phyloP scores from a whole-genome alignment of 2,797 vertebrate species.

The Mus spretus region DNA sequence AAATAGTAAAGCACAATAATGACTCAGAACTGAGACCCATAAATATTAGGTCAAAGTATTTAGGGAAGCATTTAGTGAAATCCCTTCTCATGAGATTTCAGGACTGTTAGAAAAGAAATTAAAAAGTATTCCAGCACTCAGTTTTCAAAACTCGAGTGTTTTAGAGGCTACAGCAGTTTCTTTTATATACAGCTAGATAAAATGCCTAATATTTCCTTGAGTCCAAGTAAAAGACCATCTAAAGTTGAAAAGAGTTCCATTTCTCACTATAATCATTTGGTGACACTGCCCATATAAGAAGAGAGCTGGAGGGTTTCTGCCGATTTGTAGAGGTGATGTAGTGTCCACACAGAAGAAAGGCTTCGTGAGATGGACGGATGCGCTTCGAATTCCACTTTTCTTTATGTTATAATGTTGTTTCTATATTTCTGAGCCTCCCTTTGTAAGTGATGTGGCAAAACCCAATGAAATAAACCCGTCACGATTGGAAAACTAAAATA shows the following conservation, averaged over 20 bases:
- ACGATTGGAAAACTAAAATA: constrained; percentile 9
- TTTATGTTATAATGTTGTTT: background rate
- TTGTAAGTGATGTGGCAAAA: constrained; percentile 31
- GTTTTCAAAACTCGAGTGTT: constrained; percentile 8
- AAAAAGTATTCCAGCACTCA: background rate
- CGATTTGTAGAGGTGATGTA: background rate
- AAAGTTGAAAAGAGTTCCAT: background rate
- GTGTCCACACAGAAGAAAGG: background rate
- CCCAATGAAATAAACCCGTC: constrained; percentile 19
- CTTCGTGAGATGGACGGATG: background rate
- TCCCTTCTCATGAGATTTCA: background rate
- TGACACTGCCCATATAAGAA: background rate
- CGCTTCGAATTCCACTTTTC: background rate
- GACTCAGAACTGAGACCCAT: background rate
- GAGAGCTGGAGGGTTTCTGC: background rate
- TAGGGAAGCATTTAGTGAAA: background rate
- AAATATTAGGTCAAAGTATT: background rate
- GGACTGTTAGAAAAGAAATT: constrained; percentile 24
- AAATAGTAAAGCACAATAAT: background rate
- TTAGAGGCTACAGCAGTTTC: background rate
- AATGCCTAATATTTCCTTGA: background rate
- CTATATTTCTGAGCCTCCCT: background rate
- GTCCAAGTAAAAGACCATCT: background rate
- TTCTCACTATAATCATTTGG: background rate
- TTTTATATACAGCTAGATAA: background rate